Evolutionary conservation across 2,888 invertebrate species (phyloP), one percentile per base, ranked within the genome.

Genomic region (Melanostoma scalare): DNA sequence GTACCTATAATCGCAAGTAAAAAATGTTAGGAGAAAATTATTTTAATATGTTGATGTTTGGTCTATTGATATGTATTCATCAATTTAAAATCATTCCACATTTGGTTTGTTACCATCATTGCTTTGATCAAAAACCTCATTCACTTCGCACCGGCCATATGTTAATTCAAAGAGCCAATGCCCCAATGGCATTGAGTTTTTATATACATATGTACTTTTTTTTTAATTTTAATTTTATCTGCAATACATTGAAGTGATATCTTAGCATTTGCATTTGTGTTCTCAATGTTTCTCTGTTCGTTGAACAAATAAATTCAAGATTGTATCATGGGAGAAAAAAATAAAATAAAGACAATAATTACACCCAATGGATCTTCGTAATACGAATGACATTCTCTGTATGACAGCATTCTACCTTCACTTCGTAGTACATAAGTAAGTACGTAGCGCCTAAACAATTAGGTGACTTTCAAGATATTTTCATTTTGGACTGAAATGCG

Each of bases 151-250:
- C 8, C 6, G 52, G 48, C 61, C 75, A 69, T 53, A 80, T 75
- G 75, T 44, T 53, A 71, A 80, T 75, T 58, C 53, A 35, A 52
- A 53, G 56, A 58, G 65, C 46, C 76, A 76, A 69, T 71, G 71
- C 40, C 71, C 76, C 55, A 4, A 46, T 46, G 60, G 44, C 44
- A 46, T 44, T 35, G 44, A 46, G 44, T 8, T 35, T 53, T 65
- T 30, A 58, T 40, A 50, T n/a, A 48, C 40, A 60, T 60, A 33
- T 33, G 33, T 60, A 44, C 6, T 35, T 9, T 31, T 61, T 46
- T 46, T 35, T 44, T 60, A 31, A 35, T 44, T 33, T 60, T 5
- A 56, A 30, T 2, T 6, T 30, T 38, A 56, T 56, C 56, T 60
- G 35, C 6, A 35, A 3, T 10, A 9, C 40, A 20, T 20, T 20